phyloP scores from a whole-genome alignment of 2,888 invertebrate genomes.

The Eupithecia inturbata region DNA sequence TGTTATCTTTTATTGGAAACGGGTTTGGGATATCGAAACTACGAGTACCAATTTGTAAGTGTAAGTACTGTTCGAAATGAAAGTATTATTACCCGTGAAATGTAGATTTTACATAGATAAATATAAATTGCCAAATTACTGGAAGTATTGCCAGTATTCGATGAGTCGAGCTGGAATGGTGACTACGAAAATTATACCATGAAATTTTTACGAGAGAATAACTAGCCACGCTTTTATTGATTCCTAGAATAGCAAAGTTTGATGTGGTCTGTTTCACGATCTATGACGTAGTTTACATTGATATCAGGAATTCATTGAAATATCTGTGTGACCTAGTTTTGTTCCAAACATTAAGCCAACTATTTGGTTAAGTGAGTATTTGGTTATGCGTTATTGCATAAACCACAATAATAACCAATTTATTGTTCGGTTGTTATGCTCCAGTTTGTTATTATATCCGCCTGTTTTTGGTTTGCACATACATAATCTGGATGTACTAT shows the following conservation, averaged over 20 bases:
- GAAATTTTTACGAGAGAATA: neutral
- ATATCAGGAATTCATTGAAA: neutral
- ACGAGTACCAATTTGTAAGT: constrained; percentile 19
- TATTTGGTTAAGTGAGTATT: neutral
- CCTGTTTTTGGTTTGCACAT: neutral
- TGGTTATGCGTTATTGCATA: neutral
- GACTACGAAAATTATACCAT: neutral
- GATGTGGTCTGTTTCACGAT: neutral
- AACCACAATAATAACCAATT: constrained; percentile 8
- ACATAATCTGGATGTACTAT: neutral
- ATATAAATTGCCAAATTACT: constrained; percentile 7
- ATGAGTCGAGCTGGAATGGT: neutral
- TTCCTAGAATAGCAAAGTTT: neutral
- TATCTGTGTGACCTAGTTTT: constrained; percentile 6
- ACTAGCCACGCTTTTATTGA: neutral
- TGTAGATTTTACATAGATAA: constrained; percentile 2
- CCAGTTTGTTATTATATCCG: neutral
- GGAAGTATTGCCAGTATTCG: neutral
- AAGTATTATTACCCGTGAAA: constrained; percentile 15
- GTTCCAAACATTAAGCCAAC: neutral
- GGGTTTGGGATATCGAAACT: constrained; percentile 58
- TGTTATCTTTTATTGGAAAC: constrained; percentile 66
- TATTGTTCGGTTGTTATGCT: neutral
- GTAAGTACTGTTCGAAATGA: constrained; percentile 13
- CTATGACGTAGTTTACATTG: neutral